These are phyloP conservation scores for Salpingus planirostris DNA, from an alignment of 2,888 invertebrate genomes.

Conservation along the genomic window DNA sequence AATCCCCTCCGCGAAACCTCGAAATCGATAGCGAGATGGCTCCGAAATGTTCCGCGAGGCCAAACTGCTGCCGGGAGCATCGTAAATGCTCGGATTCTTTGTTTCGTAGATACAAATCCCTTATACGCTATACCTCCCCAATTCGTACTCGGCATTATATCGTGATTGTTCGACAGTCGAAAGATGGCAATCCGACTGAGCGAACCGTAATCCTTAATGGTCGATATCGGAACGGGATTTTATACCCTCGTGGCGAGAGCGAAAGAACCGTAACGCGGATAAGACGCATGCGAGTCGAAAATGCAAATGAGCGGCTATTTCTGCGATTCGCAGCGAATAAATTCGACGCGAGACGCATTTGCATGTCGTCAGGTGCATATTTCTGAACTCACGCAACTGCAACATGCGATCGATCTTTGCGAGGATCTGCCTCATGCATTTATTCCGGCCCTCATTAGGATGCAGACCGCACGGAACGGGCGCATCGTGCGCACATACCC, in stretches of 20 bases:
- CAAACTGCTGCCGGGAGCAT: constrained; percentile 35
- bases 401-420: too few species aligned
- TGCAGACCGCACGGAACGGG: constrained; percentile 27
- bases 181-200: constrained; percentile 22
- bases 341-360: too few species aligned
- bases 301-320: too few species aligned
- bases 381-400: too few species aligned
- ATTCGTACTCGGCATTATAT: constrained; percentile 25
- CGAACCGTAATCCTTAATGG: constrained; percentile 17
- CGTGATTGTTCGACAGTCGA: constrained; percentile 21
- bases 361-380: too few species aligned
- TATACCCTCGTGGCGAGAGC: too few species aligned
- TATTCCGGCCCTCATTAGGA: constrained; percentile 29
- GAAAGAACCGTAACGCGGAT: too few species aligned
- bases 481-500: constrained; percentile 18
- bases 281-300: too few species aligned
- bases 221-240: too few species aligned
- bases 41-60: constrained; percentile 36
- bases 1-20: too few species aligned
- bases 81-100: constrained; percentile 38
- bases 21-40: constrained; percentile 38
- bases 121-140: constrained; percentile 32
- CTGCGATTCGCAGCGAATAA: too few species aligned
- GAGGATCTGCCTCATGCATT: too few species aligned
- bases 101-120: constrained; percentile 38